These are phyloP conservation scores for Cricetomys ansorgei DNA, from an alignment of 2,113 vertebrate genomes.

Conservation along the genomic window DNA sequence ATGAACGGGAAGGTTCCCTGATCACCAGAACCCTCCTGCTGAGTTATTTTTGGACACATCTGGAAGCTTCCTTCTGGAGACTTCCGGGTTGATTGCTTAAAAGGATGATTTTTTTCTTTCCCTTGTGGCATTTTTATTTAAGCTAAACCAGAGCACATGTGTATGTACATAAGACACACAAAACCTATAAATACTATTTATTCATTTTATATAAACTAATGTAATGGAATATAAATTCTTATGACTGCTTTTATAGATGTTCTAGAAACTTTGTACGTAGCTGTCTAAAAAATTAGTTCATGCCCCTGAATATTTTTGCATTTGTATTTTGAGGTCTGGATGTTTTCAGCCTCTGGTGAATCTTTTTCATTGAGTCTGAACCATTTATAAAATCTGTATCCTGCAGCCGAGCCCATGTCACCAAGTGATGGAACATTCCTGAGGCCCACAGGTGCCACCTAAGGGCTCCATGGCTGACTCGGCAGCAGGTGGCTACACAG, in stretches of 20 bases:
- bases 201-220: constrained; percentile 86
- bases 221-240: constrained; percentile 83
- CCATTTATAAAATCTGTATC: constrained; percentile 71
- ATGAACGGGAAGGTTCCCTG: constrained; percentile 54
- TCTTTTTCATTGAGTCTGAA: constrained; percentile 68
- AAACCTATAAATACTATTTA: constrained; percentile 86
- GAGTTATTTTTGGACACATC: constrained; percentile 47
- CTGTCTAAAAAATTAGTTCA: constrained; percentile 73
- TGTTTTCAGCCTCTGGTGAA: constrained; percentile 59
- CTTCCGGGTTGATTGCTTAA: constrained; percentile 67
- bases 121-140: constrained; percentile 81
- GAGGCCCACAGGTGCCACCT: constrained; percentile 51
- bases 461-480: constrained; percentile 73
- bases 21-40: constrained; percentile 48
- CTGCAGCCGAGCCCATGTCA: constrained; percentile 43
- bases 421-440: constrained; percentile 71
- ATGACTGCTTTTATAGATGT: constrained; percentile 86
- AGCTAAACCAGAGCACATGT: constrained; percentile 85
- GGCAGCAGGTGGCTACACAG: background rate
- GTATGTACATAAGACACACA: constrained; percentile 80
- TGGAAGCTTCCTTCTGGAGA: constrained; percentile 55
- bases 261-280: constrained; percentile 83
- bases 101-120: constrained; percentile 66
- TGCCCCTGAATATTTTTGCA: constrained; percentile 75
- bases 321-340: constrained; percentile 58